Base-by-base conservation (phyloP, 2,888 invertebrate genomes). In the Pandemis corylana region DNA sequence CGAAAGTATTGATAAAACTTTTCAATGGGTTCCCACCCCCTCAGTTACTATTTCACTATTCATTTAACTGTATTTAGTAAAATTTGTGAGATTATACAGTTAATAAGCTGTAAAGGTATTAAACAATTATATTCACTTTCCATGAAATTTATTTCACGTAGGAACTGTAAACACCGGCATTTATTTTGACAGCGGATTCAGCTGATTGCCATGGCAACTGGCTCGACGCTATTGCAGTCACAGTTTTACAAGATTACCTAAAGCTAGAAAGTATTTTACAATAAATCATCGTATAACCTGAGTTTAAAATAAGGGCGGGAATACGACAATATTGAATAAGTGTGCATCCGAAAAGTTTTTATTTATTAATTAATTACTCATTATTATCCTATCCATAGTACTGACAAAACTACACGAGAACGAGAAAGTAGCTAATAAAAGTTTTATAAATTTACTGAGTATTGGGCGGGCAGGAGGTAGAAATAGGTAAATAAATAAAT, bases 1-100 rank as follows among this genome's bases (percentile, higher is more conserved):
- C 72, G 76, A 80, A 77, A 77, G 73, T 89, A 89, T 89, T 85
- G 89, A 89, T 75, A 85, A 88, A 89, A 89, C 89, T 82, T 80
- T 64, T 42, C 9, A 68, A 62, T 62, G 4, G n/a, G n/a, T 62
- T 41, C 10, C 10, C 13, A 9, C 41, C 3, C n/a, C 12, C n/a
- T 62, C n/a, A 62, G 6, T 62, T 7, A 5, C 7, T 7, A 7
- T 41, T 6, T 7, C 12, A 41, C 6, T 20, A 42, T 42, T 10
- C 5, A 62, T 42, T 28, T 12, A 2, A 59, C 12, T 10, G 9
- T 7, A 28, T 28, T 59, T 59, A 59, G 2, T 56, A 20, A 28
- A 59, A 59, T 10, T 28, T n/a, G n/a, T 4, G 5, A 46, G 2
- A 20, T 5, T 7, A 44, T 6, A 3, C 10, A 64, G 6, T 64